Conservation (phyloP, 1,140 invertebrate genomes). For the Neodiprion virginianus region DNA sequence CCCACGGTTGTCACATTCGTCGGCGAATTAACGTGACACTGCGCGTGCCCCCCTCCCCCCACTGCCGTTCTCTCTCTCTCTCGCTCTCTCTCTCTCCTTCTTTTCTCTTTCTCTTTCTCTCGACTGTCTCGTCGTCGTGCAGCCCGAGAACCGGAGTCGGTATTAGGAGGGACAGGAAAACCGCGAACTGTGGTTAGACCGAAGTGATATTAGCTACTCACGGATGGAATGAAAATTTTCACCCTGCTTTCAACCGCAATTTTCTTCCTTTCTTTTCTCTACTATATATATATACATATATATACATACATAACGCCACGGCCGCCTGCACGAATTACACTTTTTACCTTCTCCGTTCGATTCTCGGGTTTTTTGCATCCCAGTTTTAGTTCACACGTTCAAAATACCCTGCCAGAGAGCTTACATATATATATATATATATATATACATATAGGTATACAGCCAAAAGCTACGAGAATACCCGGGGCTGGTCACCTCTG, state of each 20-base stretch:
- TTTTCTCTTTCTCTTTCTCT: background rate
- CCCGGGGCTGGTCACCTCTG: no score
- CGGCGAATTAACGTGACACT: background rate
- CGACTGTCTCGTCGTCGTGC: background rate
- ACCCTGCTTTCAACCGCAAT: background rate
- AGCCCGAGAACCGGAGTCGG: background rate
- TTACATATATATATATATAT: no score
- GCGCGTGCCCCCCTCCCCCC: background rate
- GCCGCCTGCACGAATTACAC: no score
- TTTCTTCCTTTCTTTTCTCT: background rate
- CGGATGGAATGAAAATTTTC: background rate
- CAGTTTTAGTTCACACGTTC: no score
- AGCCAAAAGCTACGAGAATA: no score
- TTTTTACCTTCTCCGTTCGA: no score
- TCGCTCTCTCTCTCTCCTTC: slow-evolving; percentile 11
- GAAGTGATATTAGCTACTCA: background rate
- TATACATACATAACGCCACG: no score
- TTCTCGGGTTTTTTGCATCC: no score
- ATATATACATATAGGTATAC: no score
- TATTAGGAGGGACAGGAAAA: background rate
- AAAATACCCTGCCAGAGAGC: no score
- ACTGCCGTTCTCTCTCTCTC: slow-evolving; percentile 6
- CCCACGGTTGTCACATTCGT: background rate
- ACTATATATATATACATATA: background rate
- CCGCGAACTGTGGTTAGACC: background rate